These are phyloP conservation scores for Tachysurus vachellii DNA, from an alignment of 2,113 vertebrate species.

Conservation along the genomic window DNA sequence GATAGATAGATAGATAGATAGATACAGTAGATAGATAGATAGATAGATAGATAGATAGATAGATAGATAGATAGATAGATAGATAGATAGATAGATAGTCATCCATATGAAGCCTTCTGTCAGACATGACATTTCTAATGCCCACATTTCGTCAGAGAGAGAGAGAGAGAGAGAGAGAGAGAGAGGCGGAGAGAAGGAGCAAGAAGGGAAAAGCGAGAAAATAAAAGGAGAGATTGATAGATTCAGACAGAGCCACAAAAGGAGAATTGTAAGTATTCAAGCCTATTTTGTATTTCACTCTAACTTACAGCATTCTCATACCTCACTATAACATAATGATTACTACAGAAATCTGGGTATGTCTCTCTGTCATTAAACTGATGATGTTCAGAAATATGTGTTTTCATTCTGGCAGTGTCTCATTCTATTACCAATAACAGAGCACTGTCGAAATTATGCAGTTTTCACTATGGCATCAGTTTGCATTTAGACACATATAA, in stretches of 20 bases:
- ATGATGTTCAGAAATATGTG: background rate
- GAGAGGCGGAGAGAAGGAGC: constrained; percentile 46
- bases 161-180: constrained; percentile 22
- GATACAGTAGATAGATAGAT: background rate
- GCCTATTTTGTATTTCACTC: constrained; percentile 9
- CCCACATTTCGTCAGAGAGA: background rate
- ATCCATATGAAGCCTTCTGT: background rate
- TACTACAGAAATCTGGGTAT: background rate
- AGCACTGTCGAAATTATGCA: background rate
- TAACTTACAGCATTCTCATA: constrained; percentile 20
- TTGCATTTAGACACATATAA: background rate
- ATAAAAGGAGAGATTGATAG: constrained; percentile 26
- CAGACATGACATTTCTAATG: background rate
- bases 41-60: constrained; percentile 4
- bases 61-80: background rate
- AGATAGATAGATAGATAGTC: background rate
- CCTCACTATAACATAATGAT: background rate
- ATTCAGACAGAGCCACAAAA: constrained; percentile 27
- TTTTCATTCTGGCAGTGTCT: background rate
- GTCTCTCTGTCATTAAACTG: background rate
- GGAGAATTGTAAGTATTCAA: constrained; percentile 39
- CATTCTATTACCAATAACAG: background rate
- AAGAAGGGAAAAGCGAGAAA: constrained; percentile 45
- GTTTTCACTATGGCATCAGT: background rate
- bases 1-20: background rate